Conservation (phyloP, 2,113 vertebrate species). For the Microtus ochrogaster region DNA sequence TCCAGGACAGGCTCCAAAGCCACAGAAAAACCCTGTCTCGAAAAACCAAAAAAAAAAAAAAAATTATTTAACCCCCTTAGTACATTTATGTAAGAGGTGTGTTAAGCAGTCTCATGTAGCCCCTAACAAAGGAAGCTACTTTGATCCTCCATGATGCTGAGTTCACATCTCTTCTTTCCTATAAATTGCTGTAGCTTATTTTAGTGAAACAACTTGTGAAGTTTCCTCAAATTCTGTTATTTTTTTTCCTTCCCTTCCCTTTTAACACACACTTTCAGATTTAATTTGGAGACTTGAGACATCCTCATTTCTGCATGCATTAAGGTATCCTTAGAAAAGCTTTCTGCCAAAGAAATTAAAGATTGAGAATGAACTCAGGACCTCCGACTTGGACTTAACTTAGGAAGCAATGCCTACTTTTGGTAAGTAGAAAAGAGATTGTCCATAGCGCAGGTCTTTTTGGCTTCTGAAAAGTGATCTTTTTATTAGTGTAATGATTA, state of each 20-base stretch:
- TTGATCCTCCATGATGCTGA: slow-evolving; percentile 26
- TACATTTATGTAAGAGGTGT: neutral
- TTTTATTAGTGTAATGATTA: slow-evolving; percentile 9
- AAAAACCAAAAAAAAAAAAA: no score
- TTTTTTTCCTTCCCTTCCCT: slow-evolving; percentile 21
- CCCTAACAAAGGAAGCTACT: slow-evolving; percentile 18
- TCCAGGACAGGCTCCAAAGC: no score
- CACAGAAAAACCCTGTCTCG: no score
- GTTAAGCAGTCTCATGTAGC: neutral
- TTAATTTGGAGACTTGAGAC: slow-evolving; percentile 68
- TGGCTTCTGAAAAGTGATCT: slow-evolving; percentile 27
- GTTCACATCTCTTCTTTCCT: slow-evolving; percentile 60
- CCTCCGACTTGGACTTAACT: slow-evolving; percentile 55
- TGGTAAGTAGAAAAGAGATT: neutral
- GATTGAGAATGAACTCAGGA: slow-evolving; percentile 62
- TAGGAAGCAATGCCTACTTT: slow-evolving; percentile 20
- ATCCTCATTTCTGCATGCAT: slow-evolving; percentile 48
- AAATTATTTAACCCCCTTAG: no score
- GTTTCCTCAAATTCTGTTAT: slow-evolving; percentile 59
- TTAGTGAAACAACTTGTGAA: slow-evolving; percentile 58
- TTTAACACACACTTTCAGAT: slow-evolving; percentile 67
- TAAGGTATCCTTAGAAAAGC: slow-evolving; percentile 62
- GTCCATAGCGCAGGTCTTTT: neutral
- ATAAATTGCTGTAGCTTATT: slow-evolving; percentile 57
- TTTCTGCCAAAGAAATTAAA: slow-evolving; percentile 38